phyloP scores from a whole-genome alignment of 2,113 vertebrate species.

The Mola mola region DNA sequence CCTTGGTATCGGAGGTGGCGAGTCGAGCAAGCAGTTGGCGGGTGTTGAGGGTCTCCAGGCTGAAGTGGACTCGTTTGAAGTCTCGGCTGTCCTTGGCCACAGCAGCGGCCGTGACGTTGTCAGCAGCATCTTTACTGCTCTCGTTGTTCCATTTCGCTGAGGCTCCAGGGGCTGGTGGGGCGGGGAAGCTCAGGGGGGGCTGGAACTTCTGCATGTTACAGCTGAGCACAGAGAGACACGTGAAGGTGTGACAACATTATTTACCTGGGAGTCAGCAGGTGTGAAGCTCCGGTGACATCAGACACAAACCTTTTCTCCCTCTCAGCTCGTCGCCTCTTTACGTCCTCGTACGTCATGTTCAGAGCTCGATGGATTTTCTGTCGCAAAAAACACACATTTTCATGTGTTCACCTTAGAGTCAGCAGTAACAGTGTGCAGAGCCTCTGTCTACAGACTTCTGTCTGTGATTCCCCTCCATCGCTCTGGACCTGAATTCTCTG shows the following conservation, averaged over 20 bases:
- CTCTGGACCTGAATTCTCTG: too few relatives aligned
- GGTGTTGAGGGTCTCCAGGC: conserved; percentile 81
- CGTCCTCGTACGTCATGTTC: conserved; percentile 83
- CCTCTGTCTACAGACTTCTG: too few relatives aligned
- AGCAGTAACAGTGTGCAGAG: too few relatives aligned
- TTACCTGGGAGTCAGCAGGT: too few relatives aligned
- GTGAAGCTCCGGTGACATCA: too few relatives aligned
- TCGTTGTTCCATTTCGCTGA: conserved; percentile 48
- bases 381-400: conserved; percentile 7
- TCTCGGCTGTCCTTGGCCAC: conserved; percentile 58
- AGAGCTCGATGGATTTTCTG: conserved; percentile 94
- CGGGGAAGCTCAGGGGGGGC: rapidly evolving
- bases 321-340: conserved; percentile 67
- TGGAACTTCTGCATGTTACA: conserved; percentile 74
- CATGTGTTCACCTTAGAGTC: too few relatives aligned
- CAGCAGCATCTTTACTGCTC: background rate
- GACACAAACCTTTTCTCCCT: conserved; percentile 81
- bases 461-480: too few relatives aligned
- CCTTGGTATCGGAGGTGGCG: conserved; percentile 39
- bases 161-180: background rate
- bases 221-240: conserved; percentile 58
- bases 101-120: background rate
- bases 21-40: conserved; percentile 73
- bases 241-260: too few relatives aligned
- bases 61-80: conserved; percentile 81